These are phyloP conservation scores for Etheostoma cragini DNA, from an alignment of 2,113 vertebrate genomes.

Conservation along the genomic window DNA sequence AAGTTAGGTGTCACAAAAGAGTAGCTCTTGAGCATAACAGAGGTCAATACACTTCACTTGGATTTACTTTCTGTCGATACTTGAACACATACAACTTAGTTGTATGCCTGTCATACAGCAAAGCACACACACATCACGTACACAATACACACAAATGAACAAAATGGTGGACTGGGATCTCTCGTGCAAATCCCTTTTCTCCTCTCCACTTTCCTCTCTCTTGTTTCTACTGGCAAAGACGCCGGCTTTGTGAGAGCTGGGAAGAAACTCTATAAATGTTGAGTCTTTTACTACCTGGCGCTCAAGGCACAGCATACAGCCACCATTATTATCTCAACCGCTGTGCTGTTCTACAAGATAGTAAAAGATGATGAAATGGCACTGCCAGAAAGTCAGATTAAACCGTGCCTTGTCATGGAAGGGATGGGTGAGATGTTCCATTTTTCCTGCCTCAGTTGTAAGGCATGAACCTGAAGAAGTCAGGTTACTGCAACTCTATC, in stretches of 20 bases:
- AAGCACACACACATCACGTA: background rate
- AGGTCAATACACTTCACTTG: constrained; percentile 57
- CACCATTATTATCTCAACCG: constrained; percentile 76
- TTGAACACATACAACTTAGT: constrained; percentile 2
- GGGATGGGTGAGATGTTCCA: constrained; percentile 26
- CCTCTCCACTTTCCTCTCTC: constrained; percentile 27
- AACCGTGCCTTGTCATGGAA: constrained; percentile 23
- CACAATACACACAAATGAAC: background rate
- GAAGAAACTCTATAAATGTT: constrained; percentile 69
- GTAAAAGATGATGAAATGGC: constrained; percentile 74
- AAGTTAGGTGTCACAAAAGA: constrained; percentile 73
- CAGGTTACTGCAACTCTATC: no score
- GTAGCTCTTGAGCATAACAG: constrained; percentile 57
- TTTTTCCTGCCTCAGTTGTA: constrained; percentile 13
- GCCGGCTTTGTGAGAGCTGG: constrained; percentile 27
- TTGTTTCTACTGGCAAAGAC: constrained; percentile 40
- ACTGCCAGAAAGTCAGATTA: constrained; percentile 19
- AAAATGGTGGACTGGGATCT: constrained; percentile 39
- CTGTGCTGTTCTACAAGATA: constrained; percentile 75
- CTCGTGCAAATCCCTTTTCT: constrained; percentile 18
- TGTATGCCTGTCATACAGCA: background rate
- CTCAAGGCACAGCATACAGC: constrained; percentile 63
- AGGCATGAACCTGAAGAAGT: constrained; percentile 7
- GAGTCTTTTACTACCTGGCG: constrained; percentile 75
- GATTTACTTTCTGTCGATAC: constrained; percentile 55